Base-by-base conservation (phyloP, 2,888 invertebrate genomes). In the Biston stratarius region DNA sequence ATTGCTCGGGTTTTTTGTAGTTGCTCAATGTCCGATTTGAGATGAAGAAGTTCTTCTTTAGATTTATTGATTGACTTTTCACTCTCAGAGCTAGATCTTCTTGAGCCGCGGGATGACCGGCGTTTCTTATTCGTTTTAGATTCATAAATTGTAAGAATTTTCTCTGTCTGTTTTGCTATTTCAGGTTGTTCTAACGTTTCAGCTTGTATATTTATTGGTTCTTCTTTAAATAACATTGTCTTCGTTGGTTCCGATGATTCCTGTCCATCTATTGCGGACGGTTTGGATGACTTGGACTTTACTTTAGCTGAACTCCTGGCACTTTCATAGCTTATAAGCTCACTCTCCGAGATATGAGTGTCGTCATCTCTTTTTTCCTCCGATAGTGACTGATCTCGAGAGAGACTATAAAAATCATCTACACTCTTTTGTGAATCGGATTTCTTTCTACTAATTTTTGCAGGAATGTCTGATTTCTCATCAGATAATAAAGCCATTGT, bases 321-420 rank as follows among this genome's bases (percentile, higher is more conserved):
- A 81, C 96, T 96, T 36, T 95, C 96, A 87, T 95, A 96, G 68
- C 95, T 95, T 77, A 95, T 95, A 69, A 95, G 85, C 69, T 95
- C 96, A 48, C 96, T 96, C 77, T 95, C 96, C 10, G 93, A 91
- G 57, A 89, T 69, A 14, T 95, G 95, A 24, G 96, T 93, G 61
- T 96, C 96, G 59, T 95, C 95, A 62, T 95, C 95, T 74, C 91
- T 95, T 75, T 94, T 94, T 71, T 95, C 91, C 78, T 95, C 95
- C 6, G 95, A 95, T 55, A 95, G 82, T 0, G 96, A 96, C 64
- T 94, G 91, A 64, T 95, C 95, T 70, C 93, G 94, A 3, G 96
- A 95, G 55, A 96, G 86, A 81, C 96, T 96, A 72, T 95, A 96
- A 80, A 94, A 96, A 63, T 96, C 96, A 53, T 96, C 96, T 0